Base-by-base conservation (phyloP, 2,797 vertebrate genomes). In the Rhinoraja longicauda region DNA sequence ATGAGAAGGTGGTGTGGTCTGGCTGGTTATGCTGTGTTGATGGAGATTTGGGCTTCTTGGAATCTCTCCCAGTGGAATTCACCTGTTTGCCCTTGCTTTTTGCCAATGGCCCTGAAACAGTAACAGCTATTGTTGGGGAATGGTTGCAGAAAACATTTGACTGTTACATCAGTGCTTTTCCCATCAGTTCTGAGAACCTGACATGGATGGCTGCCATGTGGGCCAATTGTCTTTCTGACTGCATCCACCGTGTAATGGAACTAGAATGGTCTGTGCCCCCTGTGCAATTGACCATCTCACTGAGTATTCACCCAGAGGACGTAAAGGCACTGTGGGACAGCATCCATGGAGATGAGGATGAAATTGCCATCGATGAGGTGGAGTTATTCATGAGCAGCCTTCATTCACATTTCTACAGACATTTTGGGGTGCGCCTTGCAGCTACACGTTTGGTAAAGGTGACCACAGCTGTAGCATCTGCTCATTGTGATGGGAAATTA, bases 101-200 rank as follows among this genome's bases (percentile, higher is more conserved):
- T 93, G 95, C 95, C 93, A 96, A 95, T 0, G 98, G 98, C 4
- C 32, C 97, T 0, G 97, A 98, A 78, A 82, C 78, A 21, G 96
- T 98, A 93, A 97, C 97, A 0, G 10, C 95, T 13, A 15, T 97
- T 62, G 96, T 99, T 3, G 97, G 97, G 53, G 96, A 95, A 12
- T 99, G 99, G 99, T 97, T 99, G 94, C 96, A 97, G 95, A 96
- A 95, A 94, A 97, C 95, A 19, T 99, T 99, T 6, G 98, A 99
- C 96, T 99, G 98, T 94, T 96, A 93, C 94, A 98, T 99, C 53
- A 96, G 97, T 91, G 94, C 95, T 0, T 95, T 99, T 94, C 94
- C 96, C 81, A 96, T 99, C 94, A 97, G 93, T 93, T 96, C 98
- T 0, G 96, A 96, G 7, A 97, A 95, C 93, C 96, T 99, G 53